Conservation (phyloP, 2,113 vertebrate genomes). For the Dicentrarchus labrax region DNA sequence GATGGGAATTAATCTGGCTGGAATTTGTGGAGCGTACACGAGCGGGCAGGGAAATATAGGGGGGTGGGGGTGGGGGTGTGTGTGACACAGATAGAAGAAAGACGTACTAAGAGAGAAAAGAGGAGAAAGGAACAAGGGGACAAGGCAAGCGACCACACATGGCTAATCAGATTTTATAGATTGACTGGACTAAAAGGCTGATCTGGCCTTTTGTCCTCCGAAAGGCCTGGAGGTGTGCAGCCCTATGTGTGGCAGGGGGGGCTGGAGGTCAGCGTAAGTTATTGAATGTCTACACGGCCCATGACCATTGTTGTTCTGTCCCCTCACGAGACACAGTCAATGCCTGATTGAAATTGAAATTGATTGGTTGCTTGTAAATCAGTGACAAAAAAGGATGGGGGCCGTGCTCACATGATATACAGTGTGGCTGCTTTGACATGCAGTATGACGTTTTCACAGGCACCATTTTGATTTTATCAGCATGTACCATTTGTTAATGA, state of each 20-base stretch:
- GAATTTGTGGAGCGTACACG: conserved; percentile 60
- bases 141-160: conserved; percentile 46
- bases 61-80: conserved; percentile 4
- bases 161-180: conserved; percentile 84
- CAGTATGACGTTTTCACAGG: not conserved
- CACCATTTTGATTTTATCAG: no score
- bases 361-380: conserved; percentile 80
- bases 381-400: conserved; percentile 45
- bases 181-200: conserved; percentile 72
- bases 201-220: conserved; percentile 79
- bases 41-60: conserved; percentile 3
- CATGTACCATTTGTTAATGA: not conserved
- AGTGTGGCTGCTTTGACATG: conserved; percentile 23
- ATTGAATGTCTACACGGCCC: conserved; percentile 72
- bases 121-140: conserved; percentile 17
- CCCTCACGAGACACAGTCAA: conserved; percentile 71
- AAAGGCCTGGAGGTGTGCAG: conserved; percentile 72
- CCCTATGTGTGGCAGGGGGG: conserved; percentile 33
- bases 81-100: conserved; percentile 29
- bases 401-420: conserved; percentile 38
- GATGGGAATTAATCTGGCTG: conserved; percentile 60
- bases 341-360: conserved; percentile 82
- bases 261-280: conserved; percentile 71
- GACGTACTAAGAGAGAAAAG: conserved; percentile 21
- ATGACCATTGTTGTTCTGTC: conserved; percentile 75